Evolutionary conservation across 2,888 invertebrate genomes (phyloP).

Genomic region (Drosophila quasianomalipes): DNA sequence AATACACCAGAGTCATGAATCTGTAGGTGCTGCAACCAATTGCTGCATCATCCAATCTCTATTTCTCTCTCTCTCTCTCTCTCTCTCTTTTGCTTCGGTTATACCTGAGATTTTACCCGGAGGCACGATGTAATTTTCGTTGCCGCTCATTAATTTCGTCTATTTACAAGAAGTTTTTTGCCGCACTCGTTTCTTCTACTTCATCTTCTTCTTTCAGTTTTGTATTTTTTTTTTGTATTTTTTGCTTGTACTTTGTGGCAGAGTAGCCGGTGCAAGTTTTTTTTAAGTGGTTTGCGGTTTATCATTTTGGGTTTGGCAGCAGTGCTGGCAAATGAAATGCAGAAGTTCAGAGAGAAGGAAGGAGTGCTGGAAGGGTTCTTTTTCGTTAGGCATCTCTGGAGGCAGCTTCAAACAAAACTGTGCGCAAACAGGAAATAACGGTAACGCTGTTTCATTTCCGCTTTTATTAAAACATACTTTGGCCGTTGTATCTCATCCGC

Average conservation of each 20-base stretch:
- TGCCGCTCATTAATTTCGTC: constrained; percentile 74
- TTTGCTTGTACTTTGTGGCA: constrained; percentile 2
- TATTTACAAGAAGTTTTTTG: constrained; percentile 69
- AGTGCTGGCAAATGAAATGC: constrained; percentile 52
- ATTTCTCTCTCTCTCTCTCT: too few species aligned
- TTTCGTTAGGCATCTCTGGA: constrained; percentile 8
- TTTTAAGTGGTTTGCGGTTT: constrained; percentile 76
- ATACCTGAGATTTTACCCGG: constrained; percentile 6
- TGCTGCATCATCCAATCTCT: neutral
- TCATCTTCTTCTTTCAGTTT: neutral
- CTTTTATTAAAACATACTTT: constrained; percentile 81
- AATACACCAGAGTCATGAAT: constrained; percentile 44
- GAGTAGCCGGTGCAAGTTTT: constrained; percentile 54
- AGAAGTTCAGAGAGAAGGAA: constrained; percentile 35
- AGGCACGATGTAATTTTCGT: constrained; percentile 36
- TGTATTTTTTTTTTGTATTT: neutral
- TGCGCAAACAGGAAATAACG: constrained; percentile 78
- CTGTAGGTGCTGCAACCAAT: constrained; percentile 7
- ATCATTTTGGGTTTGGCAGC: constrained; percentile 57
- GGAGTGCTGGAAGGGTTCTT: neutral
- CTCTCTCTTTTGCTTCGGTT: neutral
- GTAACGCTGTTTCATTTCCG: constrained; percentile 81
- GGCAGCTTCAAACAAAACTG: constrained; percentile 69
- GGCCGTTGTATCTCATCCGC: constrained; percentile 75
- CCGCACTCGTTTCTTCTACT: constrained; percentile 15